Evolutionary conservation across 2,797 vertebrate genomes (phyloP).

Genomic region (Epinephelus malabaricus): DNA sequence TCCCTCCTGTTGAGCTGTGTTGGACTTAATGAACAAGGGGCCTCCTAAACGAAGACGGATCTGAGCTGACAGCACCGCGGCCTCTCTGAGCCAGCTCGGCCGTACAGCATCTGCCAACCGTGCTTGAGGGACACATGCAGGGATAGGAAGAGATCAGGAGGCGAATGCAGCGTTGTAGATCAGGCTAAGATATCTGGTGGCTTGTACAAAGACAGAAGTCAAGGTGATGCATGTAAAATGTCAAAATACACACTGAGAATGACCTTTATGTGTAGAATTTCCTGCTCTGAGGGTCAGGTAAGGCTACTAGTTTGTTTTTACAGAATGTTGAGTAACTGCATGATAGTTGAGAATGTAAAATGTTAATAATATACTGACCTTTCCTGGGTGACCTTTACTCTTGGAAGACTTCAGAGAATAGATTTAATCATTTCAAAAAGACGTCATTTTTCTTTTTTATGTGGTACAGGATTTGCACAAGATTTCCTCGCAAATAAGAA

Average conservation of each 20-base stretch:
- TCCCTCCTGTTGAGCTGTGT: constrained; percentile 73
- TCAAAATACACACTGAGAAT: constrained; percentile 43
- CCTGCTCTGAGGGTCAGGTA: constrained; percentile 26
- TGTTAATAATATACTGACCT: constrained; percentile 69
- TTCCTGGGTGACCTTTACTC: constrained; percentile 59
- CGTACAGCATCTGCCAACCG: constrained; percentile 60
- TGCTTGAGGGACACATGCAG: constrained; percentile 50
- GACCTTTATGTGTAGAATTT: constrained; percentile 42
- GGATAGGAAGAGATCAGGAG: constrained; percentile 30
- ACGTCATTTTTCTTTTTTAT: neutral
- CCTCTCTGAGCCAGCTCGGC: constrained; percentile 52
- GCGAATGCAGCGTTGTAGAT: neutral
- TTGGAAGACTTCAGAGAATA: constrained; percentile 28
- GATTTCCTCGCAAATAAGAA: constrained; percentile 1
- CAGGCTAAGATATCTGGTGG: neutral
- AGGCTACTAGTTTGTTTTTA: constrained; percentile 34
- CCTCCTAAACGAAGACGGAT: constrained; percentile 82
- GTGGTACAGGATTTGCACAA: neutral
- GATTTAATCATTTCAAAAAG: constrained; percentile 30
- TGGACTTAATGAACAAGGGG: constrained; percentile 77
- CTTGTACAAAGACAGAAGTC: neutral
- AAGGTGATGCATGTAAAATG: constrained; percentile 27
- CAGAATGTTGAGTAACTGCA: constrained; percentile 41
- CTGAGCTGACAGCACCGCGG: constrained; percentile 71
- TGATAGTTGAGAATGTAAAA: constrained; percentile 54